phyloP scores from a whole-genome alignment of 2,113 vertebrate species.

The Lycaon pictus region DNA sequence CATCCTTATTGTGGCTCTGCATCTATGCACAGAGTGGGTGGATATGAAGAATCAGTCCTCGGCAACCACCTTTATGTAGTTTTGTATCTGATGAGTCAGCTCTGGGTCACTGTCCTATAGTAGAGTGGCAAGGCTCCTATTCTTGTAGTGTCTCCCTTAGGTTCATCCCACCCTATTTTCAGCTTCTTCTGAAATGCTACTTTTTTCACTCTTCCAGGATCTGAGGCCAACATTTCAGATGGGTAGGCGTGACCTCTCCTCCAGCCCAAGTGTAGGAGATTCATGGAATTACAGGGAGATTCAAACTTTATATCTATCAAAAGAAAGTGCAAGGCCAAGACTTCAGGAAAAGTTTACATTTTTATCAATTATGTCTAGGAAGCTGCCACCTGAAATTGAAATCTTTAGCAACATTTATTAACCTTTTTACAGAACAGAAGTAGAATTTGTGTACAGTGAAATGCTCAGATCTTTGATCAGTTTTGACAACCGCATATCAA shows the following conservation, averaged over 20 bases:
- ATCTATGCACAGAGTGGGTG: not conserved
- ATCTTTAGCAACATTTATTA: conserved; percentile 32
- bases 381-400: not conserved
- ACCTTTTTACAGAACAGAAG: not conserved
- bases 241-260: not conserved
- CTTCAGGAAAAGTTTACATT: not conserved
- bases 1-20: not conserved
- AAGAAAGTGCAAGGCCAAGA: conserved; percentile 16
- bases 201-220: not conserved
- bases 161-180: not conserved
- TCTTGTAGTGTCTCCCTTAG: not conserved
- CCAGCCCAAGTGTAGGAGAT: not conserved
- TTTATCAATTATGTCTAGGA: not conserved
- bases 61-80: not conserved
- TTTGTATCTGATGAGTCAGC: not conserved
- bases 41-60: not conserved
- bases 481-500: conserved; percentile 24
- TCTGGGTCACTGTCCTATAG: not conserved
- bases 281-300: not conserved
- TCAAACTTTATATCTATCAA: not conserved
- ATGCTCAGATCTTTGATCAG: not conserved
- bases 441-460: not conserved
- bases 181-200: conserved; percentile 41
- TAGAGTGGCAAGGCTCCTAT: not conserved
- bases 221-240: not conserved